Base-by-base conservation (phyloP, 2,113 vertebrate species). In the Amia ocellicauda region DNA sequence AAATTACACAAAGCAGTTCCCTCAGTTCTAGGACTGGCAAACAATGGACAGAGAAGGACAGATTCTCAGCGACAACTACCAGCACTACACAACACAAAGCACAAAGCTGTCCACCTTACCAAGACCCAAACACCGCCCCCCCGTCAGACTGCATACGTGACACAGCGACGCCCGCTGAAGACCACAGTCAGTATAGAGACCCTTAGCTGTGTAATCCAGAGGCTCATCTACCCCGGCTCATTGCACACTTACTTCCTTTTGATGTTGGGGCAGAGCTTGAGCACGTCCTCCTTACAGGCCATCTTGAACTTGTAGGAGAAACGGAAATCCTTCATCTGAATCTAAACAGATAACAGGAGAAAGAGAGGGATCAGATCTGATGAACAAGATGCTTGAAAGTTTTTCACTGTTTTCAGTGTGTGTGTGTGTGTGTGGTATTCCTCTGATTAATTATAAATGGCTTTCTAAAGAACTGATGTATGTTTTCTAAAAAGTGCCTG, bases 291-390 rank as follows among this genome's bases (percentile, higher is more conserved):
- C 77, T 99, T 99, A 81, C 96, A 99, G 47, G 96, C 95, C 92
- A 95, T 97, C 84, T 99, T 99, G 70, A 99, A 98, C 75, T 99
- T 99, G 75, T 98, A 98, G 0, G 96, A 98, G 78, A 98, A 98
- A 1, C 96, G 83, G 69, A 99, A 99, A 73, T 99, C 96, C 83
- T 97, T 99, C 93, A 98, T 98, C 61, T 99, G 96, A 53, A 99
- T 84, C 96, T 99, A 73, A 64, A 73, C 54, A n/a, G 1, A 64
- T 62, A 3, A 62, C n/a, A 3, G 63, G 7, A 71, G 43, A 63
- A 57, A 28, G 41, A 40, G 23, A 47, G 2, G 1, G 19, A 60
- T 57, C 31, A 56, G 53, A 4, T 23, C 47, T 29, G 23, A 47
- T 1, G 1, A 17, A 1, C 20, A 45, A 23, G 49, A 61, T n/a